These are phyloP conservation scores for Cephus sareptanus DNA, from an alignment of 2,888 invertebrate genomes.

Conservation along the genomic window DNA sequence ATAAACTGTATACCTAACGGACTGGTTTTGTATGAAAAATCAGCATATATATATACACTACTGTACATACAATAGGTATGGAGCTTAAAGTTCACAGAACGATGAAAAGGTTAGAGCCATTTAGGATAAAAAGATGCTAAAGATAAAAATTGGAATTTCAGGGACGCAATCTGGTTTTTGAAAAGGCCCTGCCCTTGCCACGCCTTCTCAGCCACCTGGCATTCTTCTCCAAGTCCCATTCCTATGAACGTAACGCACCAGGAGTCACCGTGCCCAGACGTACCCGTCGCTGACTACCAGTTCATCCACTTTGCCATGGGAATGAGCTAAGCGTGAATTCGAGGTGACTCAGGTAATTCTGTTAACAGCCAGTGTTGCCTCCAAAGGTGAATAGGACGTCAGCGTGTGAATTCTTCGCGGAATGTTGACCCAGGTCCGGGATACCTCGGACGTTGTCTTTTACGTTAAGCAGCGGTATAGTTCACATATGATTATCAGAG, in stretches of 20 bases:
- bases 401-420: not conserved
- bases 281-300: not conserved
- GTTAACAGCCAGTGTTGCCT: not conserved
- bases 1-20: not conserved
- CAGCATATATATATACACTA: not conserved
- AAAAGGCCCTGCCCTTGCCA: slow-evolving; percentile 7
- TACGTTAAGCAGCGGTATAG: not conserved
- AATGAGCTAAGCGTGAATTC: not conserved
- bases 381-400: not conserved
- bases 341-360: not conserved
- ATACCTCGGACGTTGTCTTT: not conserved
- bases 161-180: not conserved
- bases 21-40: not conserved
- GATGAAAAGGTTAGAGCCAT: not conserved
- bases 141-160: not conserved
- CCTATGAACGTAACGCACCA: not conserved
- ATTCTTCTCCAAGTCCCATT: not conserved
- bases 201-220: slow-evolving; percentile 2
- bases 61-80: not conserved
- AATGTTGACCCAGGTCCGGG: slow-evolving; percentile 10
- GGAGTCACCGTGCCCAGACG: not conserved
- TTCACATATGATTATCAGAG: not conserved
- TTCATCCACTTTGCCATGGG: not conserved
- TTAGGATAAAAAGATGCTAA: not conserved
- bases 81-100: not conserved